Conservation (phyloP, 2,113 vertebrate species). For the Amphilophus citrinellus region DNA sequence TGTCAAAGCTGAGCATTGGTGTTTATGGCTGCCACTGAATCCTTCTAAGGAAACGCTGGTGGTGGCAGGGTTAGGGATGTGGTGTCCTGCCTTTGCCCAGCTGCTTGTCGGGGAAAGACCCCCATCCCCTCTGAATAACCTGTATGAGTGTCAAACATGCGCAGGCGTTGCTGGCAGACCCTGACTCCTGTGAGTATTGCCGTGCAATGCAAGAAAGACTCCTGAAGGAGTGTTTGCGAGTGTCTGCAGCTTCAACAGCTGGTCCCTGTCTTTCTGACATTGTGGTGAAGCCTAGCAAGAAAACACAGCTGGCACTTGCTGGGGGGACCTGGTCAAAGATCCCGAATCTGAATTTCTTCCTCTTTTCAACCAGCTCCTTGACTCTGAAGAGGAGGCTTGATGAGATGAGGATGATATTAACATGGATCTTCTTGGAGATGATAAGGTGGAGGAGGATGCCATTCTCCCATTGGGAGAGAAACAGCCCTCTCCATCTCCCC, state of each 20-base stretch:
- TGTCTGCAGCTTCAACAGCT: neutral
- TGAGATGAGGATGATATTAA: neutral
- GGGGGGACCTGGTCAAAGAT: neutral
- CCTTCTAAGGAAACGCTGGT: neutral
- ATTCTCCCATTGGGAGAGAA: neutral
- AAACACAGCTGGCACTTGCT: neutral
- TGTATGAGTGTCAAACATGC: neutral
- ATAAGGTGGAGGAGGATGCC: neutral
- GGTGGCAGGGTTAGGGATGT: neutral
- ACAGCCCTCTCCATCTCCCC: neutral
- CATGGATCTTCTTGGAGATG: neutral
- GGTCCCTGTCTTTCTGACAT: neutral
- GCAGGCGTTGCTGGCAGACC: neutral
- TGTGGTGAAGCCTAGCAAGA: neutral
- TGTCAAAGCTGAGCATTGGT: neutral
- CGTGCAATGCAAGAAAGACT: neutral
- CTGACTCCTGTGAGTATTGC: neutral
- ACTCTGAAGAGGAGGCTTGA: neutral
- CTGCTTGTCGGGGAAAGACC: neutral
- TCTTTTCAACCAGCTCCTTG: neutral
- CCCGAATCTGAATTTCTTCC: neutral
- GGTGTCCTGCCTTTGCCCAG: neutral
- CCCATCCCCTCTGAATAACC: neutral
- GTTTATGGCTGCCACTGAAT: neutral
- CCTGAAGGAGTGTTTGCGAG: neutral